Base-by-base conservation (phyloP, 2,797 vertebrate genomes). In the Acrossocheilus wenchowensis region DNA sequence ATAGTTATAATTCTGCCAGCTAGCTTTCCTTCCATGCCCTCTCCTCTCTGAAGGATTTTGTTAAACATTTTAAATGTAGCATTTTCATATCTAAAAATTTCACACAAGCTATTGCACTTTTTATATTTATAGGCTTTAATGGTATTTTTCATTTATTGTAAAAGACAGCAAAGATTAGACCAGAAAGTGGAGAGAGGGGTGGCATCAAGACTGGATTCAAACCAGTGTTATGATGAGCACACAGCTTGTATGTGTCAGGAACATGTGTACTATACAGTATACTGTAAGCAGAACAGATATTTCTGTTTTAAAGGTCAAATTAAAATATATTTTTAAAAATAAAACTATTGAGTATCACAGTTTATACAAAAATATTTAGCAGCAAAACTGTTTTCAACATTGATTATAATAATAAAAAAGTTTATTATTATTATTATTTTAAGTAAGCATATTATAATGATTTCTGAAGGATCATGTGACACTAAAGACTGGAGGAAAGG, bases 21-120 rank as follows among this genome's bases (percentile, higher is more conserved):
- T 90, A 88, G 92, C 90, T 94, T 87, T 90, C 89, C 87, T 89
- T 92, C 90, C 91, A 83, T 88, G 88, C 87, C 91, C 92, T 92
- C 88, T 92, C 90, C 90, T 92, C 91, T 91, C 89, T 89, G 89
- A 91, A 92, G 89, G 92, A 90, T 91, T 94, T 93, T 93, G 92
- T 95, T 92, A 92, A 93, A 91, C 88, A 92, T 86, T 93, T 92
- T 75, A 92, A 92, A 92, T 92, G 90, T 90, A 89, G 91, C 91
- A 30, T 81, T 15, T 71, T 90, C 92, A 91, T 93, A 91, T 89
- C 87, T 88, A 88, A 83, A 87, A 88, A 30, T 41, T 66, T 9
- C 11, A 68, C 15, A 66, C 9, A 41, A 52, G 30, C 30, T 75
- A 17, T 36, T 77, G 72, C 30, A 39, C 9, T 83, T 82, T 82